phyloP scores from a whole-genome alignment of 2,888 invertebrate genomes.

The Chydorus sphaericus region DNA sequence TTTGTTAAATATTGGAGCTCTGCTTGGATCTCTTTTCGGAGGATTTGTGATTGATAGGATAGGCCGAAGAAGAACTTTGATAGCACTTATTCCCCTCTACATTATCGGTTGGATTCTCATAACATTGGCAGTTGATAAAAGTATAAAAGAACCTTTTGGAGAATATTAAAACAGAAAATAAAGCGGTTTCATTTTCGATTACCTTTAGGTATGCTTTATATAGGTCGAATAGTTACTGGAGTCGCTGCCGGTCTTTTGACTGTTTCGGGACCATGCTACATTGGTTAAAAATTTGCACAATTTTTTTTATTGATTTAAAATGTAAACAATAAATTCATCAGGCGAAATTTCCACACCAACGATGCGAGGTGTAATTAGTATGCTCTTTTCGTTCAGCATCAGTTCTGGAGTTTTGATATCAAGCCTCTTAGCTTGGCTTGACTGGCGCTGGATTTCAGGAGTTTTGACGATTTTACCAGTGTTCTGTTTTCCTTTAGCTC shows the following conservation, averaged over 20 bases:
- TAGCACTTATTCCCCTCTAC: constrained; percentile 38
- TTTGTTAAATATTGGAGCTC: constrained; percentile 39
- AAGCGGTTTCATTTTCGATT: neutral
- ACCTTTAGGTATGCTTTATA: constrained; percentile 33
- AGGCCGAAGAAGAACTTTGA: constrained; percentile 39
- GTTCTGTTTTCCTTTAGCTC: constrained; percentile 48
- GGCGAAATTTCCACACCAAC: constrained; percentile 69
- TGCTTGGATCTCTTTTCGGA: constrained; percentile 34
- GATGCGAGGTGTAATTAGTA: constrained; percentile 68
- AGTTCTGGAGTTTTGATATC: constrained; percentile 65
- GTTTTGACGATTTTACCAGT: constrained; percentile 52
- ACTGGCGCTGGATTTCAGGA: constrained; percentile 45
- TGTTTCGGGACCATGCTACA: constrained; percentile 68
- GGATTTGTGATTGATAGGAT: constrained; percentile 35
- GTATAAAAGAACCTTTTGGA: no score
- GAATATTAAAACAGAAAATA: neutral
- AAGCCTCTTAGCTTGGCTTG: constrained; percentile 50
- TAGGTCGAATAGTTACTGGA: constrained; percentile 49
- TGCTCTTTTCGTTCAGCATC: constrained; percentile 73
- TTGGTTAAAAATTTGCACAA: constrained; percentile 23
- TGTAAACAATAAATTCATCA: no score
- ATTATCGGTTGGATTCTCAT: constrained; percentile 43
- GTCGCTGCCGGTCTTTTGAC: constrained; percentile 65
- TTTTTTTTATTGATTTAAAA: no score
- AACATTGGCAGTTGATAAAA: constrained; percentile 31